phyloP scores from a whole-genome alignment of 2,888 invertebrate genomes.

The Ashinkailepas kermadecensis region DNA sequence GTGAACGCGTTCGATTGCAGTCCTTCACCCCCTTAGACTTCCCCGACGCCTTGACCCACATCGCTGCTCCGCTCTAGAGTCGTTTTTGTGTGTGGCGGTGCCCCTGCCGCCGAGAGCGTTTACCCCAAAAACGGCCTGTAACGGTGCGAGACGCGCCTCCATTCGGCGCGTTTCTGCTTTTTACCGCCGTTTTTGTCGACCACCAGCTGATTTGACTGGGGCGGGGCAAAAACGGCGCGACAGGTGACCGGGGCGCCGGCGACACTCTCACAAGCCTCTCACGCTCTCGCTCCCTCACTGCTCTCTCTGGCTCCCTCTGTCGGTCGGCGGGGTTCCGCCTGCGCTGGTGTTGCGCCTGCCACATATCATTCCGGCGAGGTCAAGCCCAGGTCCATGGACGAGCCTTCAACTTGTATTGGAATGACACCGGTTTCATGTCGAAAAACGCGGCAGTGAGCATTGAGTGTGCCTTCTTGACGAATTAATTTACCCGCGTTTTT shows the following conservation, averaged over 20 bases:
- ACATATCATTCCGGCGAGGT: no score
- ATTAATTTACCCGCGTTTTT: no score
- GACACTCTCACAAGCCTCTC: background rate
- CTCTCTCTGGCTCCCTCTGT: no score
- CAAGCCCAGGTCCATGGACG: no score
- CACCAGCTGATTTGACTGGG: conserved; percentile 18
- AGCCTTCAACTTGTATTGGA: no score
- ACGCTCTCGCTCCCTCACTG: no score
- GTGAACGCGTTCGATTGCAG: background rate
- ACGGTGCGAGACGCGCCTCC: conserved; percentile 7
- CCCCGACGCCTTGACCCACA: conserved; percentile 7
- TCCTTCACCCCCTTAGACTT: conserved; percentile 7
- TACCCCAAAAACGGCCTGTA: conserved; percentile 15
- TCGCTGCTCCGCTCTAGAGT: background rate
- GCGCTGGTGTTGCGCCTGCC: no score
- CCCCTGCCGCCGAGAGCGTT: conserved; percentile 1
- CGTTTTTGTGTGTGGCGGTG: background rate
- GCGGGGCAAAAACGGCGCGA: conserved; percentile 7
- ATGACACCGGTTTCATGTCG: no score
- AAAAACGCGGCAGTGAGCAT: no score
- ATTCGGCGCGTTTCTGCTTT: conserved; percentile 15
- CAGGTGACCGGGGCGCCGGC: conserved; percentile 2
- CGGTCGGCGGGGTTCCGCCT: no score
- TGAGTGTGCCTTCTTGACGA: no score
- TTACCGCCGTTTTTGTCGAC: background rate